phyloP scores from a whole-genome alignment of 2,888 invertebrate species.

The Chrysolina haemoptera region DNA sequence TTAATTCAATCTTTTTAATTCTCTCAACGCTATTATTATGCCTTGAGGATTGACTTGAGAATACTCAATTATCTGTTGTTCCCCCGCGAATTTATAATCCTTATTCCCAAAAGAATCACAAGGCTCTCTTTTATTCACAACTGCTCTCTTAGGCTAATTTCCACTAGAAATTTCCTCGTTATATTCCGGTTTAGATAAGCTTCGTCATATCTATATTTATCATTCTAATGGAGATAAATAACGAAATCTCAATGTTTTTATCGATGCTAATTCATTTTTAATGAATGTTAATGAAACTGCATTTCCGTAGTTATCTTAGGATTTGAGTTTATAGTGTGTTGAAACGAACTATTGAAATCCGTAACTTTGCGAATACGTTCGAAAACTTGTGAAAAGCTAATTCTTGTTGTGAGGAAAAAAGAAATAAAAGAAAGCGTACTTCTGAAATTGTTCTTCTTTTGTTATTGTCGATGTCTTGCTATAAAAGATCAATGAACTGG shows the following conservation, averaged over 20 bases:
- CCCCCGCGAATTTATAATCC: no score
- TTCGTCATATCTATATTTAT: not conserved
- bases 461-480: not conserved
- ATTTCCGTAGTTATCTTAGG: not conserved
- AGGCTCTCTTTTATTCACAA: no score
- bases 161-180: not conserved
- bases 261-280: slow-evolving; percentile 3
- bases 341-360: not conserved
- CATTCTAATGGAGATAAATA: not conserved
- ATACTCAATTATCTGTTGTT: no score
- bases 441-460: not conserved
- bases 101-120: no score
- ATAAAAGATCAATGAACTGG: not conserved
- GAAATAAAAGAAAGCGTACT: not conserved
- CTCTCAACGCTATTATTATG: no score
- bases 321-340: not conserved
- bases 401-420: not conserved
- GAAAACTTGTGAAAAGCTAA: not conserved
- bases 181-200: not conserved
- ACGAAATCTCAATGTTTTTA: not conserved
- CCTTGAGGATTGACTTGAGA: no score
- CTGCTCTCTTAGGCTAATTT: not conserved
- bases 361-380: not conserved
- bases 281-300: slow-evolving; percentile 15
- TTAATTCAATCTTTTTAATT: no score